phyloP scores from a whole-genome alignment of 2,113 vertebrate genomes.

The Charadrius vociferus region DNA sequence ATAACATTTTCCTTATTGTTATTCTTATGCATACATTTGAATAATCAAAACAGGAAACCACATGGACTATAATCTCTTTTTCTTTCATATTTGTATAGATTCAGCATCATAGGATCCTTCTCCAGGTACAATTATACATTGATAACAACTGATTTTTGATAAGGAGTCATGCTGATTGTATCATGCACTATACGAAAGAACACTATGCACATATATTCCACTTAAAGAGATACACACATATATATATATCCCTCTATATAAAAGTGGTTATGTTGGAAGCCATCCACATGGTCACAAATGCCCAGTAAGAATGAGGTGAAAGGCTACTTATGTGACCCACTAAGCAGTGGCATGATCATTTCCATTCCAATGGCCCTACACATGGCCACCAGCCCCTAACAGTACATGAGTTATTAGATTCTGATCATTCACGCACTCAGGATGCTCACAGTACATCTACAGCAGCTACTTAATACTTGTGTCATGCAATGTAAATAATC shows the following conservation, averaged over 20 bases:
- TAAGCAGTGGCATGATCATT: neutral
- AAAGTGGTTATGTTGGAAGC: neutral
- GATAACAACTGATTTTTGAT: neutral
- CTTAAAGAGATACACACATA: too few species aligned
- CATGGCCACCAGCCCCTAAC: neutral
- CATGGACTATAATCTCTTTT: neutral
- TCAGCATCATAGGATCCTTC: neutral
- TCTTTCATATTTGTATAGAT: neutral
- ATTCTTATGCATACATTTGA: neutral
- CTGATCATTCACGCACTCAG: neutral
- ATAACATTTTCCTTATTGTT: neutral
- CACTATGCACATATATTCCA: too few species aligned
- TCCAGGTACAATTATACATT: neutral
- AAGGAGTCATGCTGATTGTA: fast-evolving
- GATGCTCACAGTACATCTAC: neutral
- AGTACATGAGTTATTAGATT: neutral
- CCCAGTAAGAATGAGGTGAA: neutral
- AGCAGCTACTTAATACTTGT: neutral
- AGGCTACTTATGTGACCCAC: neutral
- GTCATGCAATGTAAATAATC: neutral
- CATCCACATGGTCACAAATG: neutral
- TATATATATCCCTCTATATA: fast-evolving
- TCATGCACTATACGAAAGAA: neutral
- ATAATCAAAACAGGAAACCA: neutral
- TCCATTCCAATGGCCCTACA: slow-evolving; percentile 14